Conservation (phyloP, 2,113 vertebrate species). For the Poeciliopsis occidentalis region DNA sequence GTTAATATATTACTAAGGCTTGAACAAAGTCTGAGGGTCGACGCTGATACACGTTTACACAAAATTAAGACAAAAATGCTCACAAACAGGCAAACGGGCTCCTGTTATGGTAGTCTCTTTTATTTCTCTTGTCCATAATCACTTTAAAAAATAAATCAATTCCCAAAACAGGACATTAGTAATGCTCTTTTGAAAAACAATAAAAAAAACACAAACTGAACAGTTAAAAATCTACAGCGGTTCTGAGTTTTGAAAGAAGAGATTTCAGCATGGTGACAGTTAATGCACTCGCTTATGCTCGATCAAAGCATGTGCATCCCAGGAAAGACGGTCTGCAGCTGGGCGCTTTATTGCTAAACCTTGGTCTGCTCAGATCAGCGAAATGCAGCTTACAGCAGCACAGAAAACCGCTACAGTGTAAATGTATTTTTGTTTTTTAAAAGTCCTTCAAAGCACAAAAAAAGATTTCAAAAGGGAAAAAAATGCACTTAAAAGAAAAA, state of each 20-base stretch:
- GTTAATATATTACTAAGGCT: constrained; percentile 76
- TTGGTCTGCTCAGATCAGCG: constrained; percentile 39
- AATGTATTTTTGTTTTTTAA: background rate
- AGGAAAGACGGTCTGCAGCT: constrained; percentile 67
- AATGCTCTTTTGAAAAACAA: constrained; percentile 64
- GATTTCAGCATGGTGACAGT: constrained; percentile 59
- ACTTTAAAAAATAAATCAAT: constrained; percentile 74
- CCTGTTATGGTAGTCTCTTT: constrained; percentile 66
- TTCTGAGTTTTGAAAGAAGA: constrained; percentile 61
- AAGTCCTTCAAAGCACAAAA: constrained; percentile 16
- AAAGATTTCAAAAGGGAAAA: background rate
- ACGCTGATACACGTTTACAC: constrained; percentile 24
- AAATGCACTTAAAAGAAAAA: too few species aligned
- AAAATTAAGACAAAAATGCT: constrained; percentile 1
- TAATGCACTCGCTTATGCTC: constrained; percentile 15
- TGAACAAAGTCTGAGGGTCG: constrained; percentile 77
- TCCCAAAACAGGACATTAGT: constrained; percentile 72
- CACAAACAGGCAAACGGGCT: background rate
- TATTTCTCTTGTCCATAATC: constrained; percentile 72
- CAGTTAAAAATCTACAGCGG: constrained; percentile 57
- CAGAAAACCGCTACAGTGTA: constrained; percentile 39
- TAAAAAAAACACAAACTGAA: constrained; percentile 46
- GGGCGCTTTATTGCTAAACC: constrained; percentile 71
- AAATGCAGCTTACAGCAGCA: constrained; percentile 24
- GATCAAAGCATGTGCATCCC: constrained; percentile 6